phyloP scores from a whole-genome alignment of 92 coral and sea anemone species.

The Zoanthus sociatus region DNA sequence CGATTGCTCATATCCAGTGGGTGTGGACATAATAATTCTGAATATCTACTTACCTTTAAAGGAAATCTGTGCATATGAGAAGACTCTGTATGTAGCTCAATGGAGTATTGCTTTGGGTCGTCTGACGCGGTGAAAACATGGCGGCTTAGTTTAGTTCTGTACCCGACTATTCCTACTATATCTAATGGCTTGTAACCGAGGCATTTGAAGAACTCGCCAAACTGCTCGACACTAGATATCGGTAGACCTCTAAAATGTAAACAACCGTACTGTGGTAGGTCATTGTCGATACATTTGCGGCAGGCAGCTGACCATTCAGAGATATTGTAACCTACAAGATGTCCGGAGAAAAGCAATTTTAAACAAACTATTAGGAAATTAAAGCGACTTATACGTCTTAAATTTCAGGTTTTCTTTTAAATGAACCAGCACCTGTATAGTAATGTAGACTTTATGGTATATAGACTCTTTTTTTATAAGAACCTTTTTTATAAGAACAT shows the following conservation, averaged over 20 bases:
- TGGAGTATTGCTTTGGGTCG: constrained; percentile 34
- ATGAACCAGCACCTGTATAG: too few relatives aligned
- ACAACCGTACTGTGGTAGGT: constrained; percentile 8
- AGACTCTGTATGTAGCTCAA: constrained; percentile 46
- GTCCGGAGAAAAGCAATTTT: neutral
- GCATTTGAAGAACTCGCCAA: constrained; percentile 17
- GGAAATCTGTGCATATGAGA: constrained; percentile 50
- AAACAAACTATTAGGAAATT: neutral
- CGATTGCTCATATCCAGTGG: too few relatives aligned
- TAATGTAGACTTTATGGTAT: too few relatives aligned
- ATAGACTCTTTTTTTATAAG: too few relatives aligned
- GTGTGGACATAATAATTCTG: too few relatives aligned
- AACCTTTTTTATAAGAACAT: too few relatives aligned
- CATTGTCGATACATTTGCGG: constrained; percentile 4
- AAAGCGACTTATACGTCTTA: neutral
- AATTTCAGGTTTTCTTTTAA: too few relatives aligned
- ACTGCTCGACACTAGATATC: constrained; percentile 32
- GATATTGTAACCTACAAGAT: neutral
- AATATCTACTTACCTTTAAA: neutral
- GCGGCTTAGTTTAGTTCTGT: constrained; percentile 9
- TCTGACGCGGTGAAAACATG: constrained; percentile 41
- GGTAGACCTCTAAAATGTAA: constrained; percentile 33
- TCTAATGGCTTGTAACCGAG: constrained; percentile 36
- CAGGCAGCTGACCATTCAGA: constrained; percentile 39
- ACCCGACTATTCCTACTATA: constrained; percentile 37